A percentile compares a stretch with the other conserved stretches of the same genome.
phyloP scores from a whole-genome alignment of 2,113 vertebrate species.

The Grammomys surdaster region DNA sequence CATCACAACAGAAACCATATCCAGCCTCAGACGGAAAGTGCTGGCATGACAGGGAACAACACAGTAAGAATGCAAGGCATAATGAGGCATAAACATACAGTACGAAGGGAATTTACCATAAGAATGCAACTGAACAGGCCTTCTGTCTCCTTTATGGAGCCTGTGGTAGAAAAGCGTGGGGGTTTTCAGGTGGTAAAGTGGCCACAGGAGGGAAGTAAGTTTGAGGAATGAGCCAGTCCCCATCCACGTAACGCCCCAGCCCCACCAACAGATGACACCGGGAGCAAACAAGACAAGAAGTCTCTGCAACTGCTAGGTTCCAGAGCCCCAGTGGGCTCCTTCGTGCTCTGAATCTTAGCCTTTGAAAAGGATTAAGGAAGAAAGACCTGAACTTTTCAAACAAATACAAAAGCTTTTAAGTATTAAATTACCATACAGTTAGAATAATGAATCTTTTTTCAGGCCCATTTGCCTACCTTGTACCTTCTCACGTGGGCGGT shows the following conservation, averaged over 20 bases:
- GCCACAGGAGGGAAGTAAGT: slow-evolving; percentile 58
- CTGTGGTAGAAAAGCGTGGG: neutral
- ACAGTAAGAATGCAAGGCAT: slow-evolving; percentile 47
- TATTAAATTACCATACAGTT: neutral
- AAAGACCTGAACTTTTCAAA: slow-evolving; percentile 14
- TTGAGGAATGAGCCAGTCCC: slow-evolving; percentile 47
- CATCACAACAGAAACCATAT: neutral
- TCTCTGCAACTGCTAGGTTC: slow-evolving; percentile 5
- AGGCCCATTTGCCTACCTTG: neutral
- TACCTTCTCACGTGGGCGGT: neutral
- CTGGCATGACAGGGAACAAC: slow-evolving; percentile 14
- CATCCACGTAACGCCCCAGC: neutral
- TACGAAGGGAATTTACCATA: slow-evolving; percentile 65
- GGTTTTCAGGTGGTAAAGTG: slow-evolving; percentile 45
- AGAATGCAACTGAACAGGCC: slow-evolving; percentile 50
- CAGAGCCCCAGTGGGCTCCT: neutral
- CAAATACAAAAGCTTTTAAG: slow-evolving; percentile 26
- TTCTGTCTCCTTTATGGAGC: slow-evolving; percentile 27
- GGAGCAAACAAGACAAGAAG: slow-evolving; percentile 44
- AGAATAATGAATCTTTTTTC: slow-evolving; percentile 9
- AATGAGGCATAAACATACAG: slow-evolving; percentile 53
- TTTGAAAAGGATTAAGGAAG: neutral
- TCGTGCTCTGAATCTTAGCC: slow-evolving; percentile 33
- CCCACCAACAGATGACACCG: neutral
- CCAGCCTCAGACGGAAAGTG: neutral